phyloP scores from a whole-genome alignment of 2,113 vertebrate genomes.

The rat (Rattus norvegicus) region GRCr8 NC_086037.1:49455001-49455500 shows the following conservation, averaged over 20 bases:
- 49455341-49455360: not conserved
- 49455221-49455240: not conserved
- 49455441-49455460: not conserved
- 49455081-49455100: not conserved
- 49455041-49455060: not conserved
- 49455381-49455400: not conserved
- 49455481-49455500: not conserved
- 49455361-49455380: not conserved
- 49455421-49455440: not conserved
- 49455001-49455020: not conserved
- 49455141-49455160: not conserved
- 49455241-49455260: not conserved
- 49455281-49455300: constrained; percentile 2
- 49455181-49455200: not conserved
- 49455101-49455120: not conserved
- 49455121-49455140: not conserved
- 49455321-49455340: not conserved
- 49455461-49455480: not conserved
- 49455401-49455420: not conserved
- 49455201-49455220: not conserved
- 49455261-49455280: not conserved
- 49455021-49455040: not conserved
- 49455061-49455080: not conserved
- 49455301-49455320: not conserved
- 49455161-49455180: not conserved